These are phyloP conservation scores for Istiophorus platypterus DNA, from an alignment of 2,113 vertebrate genomes.

Conservation along the genomic window DNA sequence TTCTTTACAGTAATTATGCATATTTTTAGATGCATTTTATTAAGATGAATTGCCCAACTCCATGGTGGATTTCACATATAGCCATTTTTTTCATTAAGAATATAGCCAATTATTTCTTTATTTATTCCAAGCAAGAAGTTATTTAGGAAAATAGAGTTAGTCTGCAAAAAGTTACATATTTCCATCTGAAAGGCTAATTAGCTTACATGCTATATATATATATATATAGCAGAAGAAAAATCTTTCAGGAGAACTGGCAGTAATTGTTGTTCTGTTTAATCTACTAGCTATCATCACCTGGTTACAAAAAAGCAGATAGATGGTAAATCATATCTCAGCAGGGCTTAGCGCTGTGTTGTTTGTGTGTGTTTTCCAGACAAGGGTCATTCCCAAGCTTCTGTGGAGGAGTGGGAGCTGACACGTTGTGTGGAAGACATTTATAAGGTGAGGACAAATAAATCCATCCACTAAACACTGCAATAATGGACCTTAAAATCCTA, in stretches of 20 bases:
- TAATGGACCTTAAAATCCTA: neutral
- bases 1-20: too few relatives aligned
- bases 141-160: neutral
- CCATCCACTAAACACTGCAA: too few relatives aligned
- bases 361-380: conserved; percentile 58
- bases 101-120: neutral
- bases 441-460: conserved; percentile 85
- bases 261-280: neutral
- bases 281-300: neutral
- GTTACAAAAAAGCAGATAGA: neutral
- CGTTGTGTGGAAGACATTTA: conserved; percentile 90
- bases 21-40: neutral
- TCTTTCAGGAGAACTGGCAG: neutral
- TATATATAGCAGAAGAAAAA: neutral
- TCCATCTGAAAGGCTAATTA: neutral
- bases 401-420: conserved; percentile 89
- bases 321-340: neutral
- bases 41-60: neutral
- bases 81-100: neutral
- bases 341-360: neutral
- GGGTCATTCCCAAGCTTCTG: conserved; percentile 65
- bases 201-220: neutral
- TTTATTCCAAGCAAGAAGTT: too few relatives aligned
- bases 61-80: neutral
- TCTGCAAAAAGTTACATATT: neutral